Base-by-base conservation (phyloP, 2,888 invertebrate genomes). In the Xestia ashworthii region DNA sequence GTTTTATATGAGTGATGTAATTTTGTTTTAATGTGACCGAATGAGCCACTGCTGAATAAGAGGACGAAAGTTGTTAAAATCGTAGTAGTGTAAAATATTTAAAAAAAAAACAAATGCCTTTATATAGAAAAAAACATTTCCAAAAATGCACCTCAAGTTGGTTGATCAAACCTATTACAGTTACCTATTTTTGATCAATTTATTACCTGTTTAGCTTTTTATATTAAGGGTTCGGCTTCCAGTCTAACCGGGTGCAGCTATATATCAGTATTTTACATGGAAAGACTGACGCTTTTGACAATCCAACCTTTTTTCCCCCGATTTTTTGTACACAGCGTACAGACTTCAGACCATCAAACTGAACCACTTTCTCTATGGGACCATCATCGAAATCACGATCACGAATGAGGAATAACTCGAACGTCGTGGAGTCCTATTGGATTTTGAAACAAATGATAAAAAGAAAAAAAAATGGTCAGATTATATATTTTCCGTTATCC, bases 1-100 rank as follows among this genome's bases (percentile, higher is more conserved):
- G 58, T 73, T 75, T 83, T 83, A 86, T 65, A 32, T 81, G 69
- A 85, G 60, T 74, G 50, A 74, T 48, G 58, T 46, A 48, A 76
- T 80, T 83, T 76, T 66, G 58, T 58, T 71, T 65, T 60, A 69
- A 66, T 78, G 46, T 64, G 14, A n/a, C 14, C 8, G 14, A 6
- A 25, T 25, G 3, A 38, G n/a, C 38, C 44, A 48, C 41, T 50
- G 1, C 38, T 16, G 25, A 19, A 44, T n/a, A n/a, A 65, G 8
- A 44, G n/a, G 32, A 4, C 8, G 11, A 44, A 11, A 6, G 0
- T 0, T 71, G n/a, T n/a, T n/a, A 9, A 22, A 22, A 50, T 19
- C 8, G 19, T 22, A 19, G 50, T 22, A 9, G 50, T 22, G n/a
- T 5, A 5, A n/a, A 55, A 12, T 12, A 5, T 0, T 55, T 55